phyloP scores from a whole-genome alignment of 2,113 vertebrate species.

The Orthonyx spaldingii region DNA sequence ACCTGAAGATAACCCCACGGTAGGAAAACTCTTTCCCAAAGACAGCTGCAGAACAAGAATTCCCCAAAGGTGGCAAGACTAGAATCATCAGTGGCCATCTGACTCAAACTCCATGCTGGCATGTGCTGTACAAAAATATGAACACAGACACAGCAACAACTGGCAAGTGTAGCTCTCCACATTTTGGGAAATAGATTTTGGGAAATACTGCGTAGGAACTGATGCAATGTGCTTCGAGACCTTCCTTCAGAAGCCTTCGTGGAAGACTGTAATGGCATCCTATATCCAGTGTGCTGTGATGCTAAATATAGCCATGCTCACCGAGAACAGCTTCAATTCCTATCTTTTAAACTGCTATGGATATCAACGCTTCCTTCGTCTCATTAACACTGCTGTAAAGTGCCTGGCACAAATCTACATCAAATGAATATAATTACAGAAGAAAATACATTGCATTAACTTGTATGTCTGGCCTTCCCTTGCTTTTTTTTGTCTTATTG shows the following conservation, averaged over 20 bases:
- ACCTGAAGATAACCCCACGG: not conserved
- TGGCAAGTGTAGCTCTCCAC: not conserved
- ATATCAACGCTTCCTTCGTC: conserved; percentile 12
- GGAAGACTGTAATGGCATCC: not conserved
- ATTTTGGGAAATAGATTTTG: not conserved
- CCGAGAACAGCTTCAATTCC: not conserved
- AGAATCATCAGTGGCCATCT: not conserved
- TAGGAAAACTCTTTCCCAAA: not conserved
- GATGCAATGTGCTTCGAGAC: not conserved
- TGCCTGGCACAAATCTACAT: conserved; percentile 31
- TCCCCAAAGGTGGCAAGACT: not conserved
- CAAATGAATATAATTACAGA: conserved; percentile 38
- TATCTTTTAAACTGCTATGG: not conserved
- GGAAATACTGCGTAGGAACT: not conserved
- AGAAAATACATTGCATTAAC: conserved; percentile 1
- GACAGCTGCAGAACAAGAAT: not conserved
- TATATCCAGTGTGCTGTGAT: not conserved
- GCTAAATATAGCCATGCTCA: conserved; percentile 33
- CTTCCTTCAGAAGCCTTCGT: not conserved
- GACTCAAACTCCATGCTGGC: not conserved
- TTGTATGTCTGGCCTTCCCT: not conserved
- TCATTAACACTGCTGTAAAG: conserved; percentile 31
- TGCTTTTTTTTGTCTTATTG: not conserved
- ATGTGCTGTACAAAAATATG: not conserved
- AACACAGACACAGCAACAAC: not conserved